Percentiles rank a stretch among this genome's conserved stretches.
Conservation (phyloP, 2,113 vertebrate species). For the Forbesichthys agassizii region DNA sequence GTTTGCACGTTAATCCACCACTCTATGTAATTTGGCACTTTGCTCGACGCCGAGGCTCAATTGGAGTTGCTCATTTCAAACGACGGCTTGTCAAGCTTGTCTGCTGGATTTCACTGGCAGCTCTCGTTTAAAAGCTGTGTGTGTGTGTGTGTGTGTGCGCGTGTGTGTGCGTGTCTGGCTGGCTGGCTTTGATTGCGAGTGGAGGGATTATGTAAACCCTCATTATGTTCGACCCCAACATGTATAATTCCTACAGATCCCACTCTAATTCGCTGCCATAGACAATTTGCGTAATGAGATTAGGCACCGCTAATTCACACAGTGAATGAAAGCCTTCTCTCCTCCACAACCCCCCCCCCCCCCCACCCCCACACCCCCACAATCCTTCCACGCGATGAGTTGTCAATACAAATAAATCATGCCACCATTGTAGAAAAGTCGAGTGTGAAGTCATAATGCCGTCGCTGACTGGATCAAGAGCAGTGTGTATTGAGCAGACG, state of each 20-base stretch:
- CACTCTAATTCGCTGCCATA: constrained; percentile 74
- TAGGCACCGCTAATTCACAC: constrained; percentile 58
- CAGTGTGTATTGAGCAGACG: too few relatives aligned
- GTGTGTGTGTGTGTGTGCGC: constrained; percentile 22
- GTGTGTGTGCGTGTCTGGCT: constrained; percentile 15
- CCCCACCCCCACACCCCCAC: constrained; percentile 21
- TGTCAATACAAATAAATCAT: too few relatives aligned
- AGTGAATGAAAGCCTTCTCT: constrained; percentile 39
- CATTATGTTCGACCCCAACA: constrained; percentile 71
- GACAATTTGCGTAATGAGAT: constrained; percentile 80
- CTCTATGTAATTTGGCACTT: constrained; percentile 67
- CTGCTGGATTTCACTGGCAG: constrained; percentile 52
- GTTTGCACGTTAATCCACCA: constrained; percentile 60
- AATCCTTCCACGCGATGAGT: not conserved
- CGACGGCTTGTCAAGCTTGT: constrained; percentile 47
- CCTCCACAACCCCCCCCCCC: constrained; percentile 5
- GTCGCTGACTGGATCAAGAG: too few relatives aligned
- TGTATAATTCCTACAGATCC: constrained; percentile 77
- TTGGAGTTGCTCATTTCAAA: constrained; percentile 65
- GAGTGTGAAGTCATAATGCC: too few relatives aligned
- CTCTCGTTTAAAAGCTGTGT: constrained; percentile 45
- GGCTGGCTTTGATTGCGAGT: constrained; percentile 63
- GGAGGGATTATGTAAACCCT: constrained; percentile 71
- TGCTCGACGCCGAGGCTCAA: constrained; percentile 60
- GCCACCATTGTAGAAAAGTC: too few relatives aligned